Base-by-base conservation (phyloP, 2,113 vertebrate genomes). In the Eira barbara region DNA sequence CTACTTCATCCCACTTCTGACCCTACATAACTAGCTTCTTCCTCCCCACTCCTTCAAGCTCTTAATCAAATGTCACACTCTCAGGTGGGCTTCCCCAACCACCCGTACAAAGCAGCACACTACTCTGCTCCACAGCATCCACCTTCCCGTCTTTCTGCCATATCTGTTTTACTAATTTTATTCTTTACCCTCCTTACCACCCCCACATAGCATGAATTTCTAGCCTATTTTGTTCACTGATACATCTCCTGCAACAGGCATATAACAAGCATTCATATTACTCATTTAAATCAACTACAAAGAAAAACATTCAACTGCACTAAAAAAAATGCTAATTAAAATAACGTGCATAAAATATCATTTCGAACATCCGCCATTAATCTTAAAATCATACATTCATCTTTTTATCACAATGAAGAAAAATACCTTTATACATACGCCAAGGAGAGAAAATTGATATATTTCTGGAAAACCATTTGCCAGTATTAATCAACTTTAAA, bases 291-390 rank as follows among this genome's bases (percentile, higher is more conserved):
- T 59, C 39, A 90, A 87, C 31, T 74, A 34, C 31, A 82, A n/a
- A n/a, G 39, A 63, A 59, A 84, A 86, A 61, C 42, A 92, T 49
- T 59, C 73, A 79, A 79, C 8, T 81, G 34, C 25, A 67, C 55
- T 96, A 94, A 74, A 87, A 81, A 81, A 9, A 91, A 79, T 65
- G 82, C 10, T 81, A 91, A 59, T 59, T 89, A 47, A 86, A 94
- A 34, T 45, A 83, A 74, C 1, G 34, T 31, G 34, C 52, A 89
- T 42, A 79, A 79, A 76, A 91, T 36, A 69, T 21, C 52, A 84
- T 59, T 84, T 59, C 83, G 59, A 83, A 67, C 57, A 89, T 7
- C 61, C 1, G 34, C 25, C 47, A 49, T 42, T 3, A 81, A 91
- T 80, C 73, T 87, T 87, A 86, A 87, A 91, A 81, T 94, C 49